phyloP scores from a whole-genome alignment of 2,888 invertebrate genomes.

The Pecten maximus region DNA sequence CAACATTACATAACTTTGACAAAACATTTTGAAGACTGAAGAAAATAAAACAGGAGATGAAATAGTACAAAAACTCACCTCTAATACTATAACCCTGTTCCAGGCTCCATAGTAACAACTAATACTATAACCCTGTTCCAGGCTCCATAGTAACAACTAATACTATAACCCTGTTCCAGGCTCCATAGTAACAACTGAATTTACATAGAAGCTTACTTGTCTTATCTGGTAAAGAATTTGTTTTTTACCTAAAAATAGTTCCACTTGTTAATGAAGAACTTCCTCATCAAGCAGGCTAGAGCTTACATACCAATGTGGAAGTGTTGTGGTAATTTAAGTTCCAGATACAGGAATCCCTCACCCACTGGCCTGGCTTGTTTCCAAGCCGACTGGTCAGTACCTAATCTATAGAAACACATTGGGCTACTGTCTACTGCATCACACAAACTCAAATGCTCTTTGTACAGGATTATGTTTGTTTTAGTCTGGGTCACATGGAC shows the following conservation, averaged over 20 bases:
- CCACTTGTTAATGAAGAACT: constrained; percentile 20
- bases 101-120: neutral
- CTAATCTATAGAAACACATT: neutral
- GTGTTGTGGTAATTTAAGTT: neutral
- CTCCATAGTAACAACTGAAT: neutral
- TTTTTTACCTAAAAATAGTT: constrained; percentile 19
- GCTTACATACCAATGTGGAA: neutral
- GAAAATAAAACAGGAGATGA: neutral
- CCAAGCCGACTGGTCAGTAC: neutral
- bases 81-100: neutral
- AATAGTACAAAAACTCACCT: neutral
- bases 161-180: neutral
- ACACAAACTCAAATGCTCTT: neutral
- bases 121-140: neutral
- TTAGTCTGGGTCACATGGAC: neutral
- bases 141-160: neutral
- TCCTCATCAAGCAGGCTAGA: neutral
- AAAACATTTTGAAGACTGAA: neutral
- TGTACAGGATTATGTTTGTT: neutral
- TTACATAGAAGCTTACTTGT: neutral
- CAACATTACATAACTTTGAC: neutral
- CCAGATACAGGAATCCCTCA: constrained; percentile 6
- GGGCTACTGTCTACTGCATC: neutral
- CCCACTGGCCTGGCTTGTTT: neutral
- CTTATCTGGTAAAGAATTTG: constrained; percentile 30